Evolutionary conservation across 64 coral and sea anemone genomes (phyloP), one percentile per base, ranked within the genome.

Genomic region (Porites lutea): DNA sequence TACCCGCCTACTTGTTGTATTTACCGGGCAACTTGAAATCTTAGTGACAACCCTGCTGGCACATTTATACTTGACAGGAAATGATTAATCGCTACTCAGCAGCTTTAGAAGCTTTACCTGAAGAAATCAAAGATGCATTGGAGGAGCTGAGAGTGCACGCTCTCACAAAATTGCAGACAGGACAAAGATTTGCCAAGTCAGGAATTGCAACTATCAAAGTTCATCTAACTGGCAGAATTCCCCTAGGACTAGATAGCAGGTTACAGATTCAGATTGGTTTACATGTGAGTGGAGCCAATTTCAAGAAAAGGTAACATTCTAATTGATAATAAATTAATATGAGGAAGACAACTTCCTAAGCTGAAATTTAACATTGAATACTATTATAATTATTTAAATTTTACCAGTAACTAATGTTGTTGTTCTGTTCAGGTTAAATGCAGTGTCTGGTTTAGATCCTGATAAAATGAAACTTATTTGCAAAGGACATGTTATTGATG

Each of bases 181-280:
- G 83, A 75, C 83, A 93, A 63, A 75, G 87, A 20, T 96, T 96
- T 74, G 59, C 68, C 9, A 86, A 67, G 46, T 85, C 90, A 72
- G 90, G 95, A 61, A 57, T 93, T 61, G 95, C 95, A 62, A 92
- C 95, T 22, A 67, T 96, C 20, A 96, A 72, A 79, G 95, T 93
- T 59, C 86, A 75, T 52, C 16, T 96, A 20, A 87, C 90, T 79
- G 90, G 95, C 12, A 89, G 51, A 72, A 14, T 48, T 79, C 72
- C 91, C 8, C 46, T n/a, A 10, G 74, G 70, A 55, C 58, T 52
- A 19, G 83, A 37, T 43, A 89, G 44, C 46, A 96, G 70, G 48
- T 73, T 96, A 71, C 75, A 89, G 47, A 93, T 96, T 19, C 78
- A 92, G 45, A 96, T 65, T 65, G 70, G 70, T 54, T 68, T 96